Conservation (phyloP, 1,140 invertebrate species). For the Andricus grossulariae region DNA sequence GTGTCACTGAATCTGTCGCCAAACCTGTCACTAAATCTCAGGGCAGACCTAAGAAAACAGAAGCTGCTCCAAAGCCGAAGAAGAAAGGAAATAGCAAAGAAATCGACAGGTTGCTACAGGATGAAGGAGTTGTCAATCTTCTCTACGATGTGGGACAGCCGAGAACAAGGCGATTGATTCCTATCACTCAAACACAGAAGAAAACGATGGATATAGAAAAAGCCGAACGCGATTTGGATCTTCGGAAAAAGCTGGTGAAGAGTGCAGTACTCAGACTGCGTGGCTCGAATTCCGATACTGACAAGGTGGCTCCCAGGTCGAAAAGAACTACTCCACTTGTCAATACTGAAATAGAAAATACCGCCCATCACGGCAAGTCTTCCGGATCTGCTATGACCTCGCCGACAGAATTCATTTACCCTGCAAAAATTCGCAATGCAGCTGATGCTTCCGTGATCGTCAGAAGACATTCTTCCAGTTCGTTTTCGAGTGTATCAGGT, state of each 20-base stretch:
- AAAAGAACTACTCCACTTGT: constrained; percentile 69
- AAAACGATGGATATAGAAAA: constrained; percentile 77
- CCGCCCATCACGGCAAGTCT: constrained; percentile 62
- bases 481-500: constrained; percentile 84
- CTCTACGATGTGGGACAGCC: constrained; percentile 84
- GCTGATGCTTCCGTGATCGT: constrained; percentile 88
- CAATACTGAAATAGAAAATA: constrained; percentile 71
- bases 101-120: constrained; percentile 86
- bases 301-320: constrained; percentile 71
- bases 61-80: constrained; percentile 37
- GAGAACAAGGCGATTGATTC: constrained; percentile 70
- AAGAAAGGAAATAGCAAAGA: constrained; percentile 79
- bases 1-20: constrained; percentile 40
- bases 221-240: constrained; percentile 69
- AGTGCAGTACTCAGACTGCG: constrained; percentile 76
- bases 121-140: constrained; percentile 91
- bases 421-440: constrained; percentile 76
- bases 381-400: constrained; percentile 61
- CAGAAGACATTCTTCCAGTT: constrained; percentile 87
- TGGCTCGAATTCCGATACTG: constrained; percentile 53
- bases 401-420: constrained; percentile 77
- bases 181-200: constrained; percentile 75
- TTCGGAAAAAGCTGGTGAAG: constrained; percentile 76
- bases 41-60: constrained; percentile 36
- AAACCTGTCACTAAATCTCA: constrained; percentile 25